Conservation (phyloP, 2,797 vertebrate species). For the Fundulus diaphanus region DNA sequence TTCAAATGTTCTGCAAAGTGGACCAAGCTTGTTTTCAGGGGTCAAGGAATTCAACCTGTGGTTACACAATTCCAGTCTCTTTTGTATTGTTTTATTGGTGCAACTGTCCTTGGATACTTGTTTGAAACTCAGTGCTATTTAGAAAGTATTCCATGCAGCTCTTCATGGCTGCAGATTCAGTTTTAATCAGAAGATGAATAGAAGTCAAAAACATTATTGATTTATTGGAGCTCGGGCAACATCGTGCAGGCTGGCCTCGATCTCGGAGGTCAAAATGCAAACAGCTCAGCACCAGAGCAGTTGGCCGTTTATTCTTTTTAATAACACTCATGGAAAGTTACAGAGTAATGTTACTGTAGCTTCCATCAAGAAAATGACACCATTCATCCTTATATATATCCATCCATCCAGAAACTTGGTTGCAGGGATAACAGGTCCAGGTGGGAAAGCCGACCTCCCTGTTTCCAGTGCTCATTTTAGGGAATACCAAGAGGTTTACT, state of each 20-base stretch:
- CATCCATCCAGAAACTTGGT: neutral
- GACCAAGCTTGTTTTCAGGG: neutral
- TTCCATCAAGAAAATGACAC: neutral
- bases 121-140: constrained; percentile 39
- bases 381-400: neutral
- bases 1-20: neutral
- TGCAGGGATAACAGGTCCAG: neutral
- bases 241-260: constrained; percentile 22
- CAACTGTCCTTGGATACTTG: constrained; percentile 41
- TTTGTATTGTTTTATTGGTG: constrained; percentile 18
- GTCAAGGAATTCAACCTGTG: neutral
- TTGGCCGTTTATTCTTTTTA: constrained; percentile 14
- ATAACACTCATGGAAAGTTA: neutral
- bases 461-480: neutral
- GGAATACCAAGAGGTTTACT: neutral
- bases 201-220: constrained; percentile 42
- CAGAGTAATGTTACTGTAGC: neutral
- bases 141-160: constrained; percentile 27
- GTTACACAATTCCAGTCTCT: neutral
- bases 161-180: constrained; percentile 16
- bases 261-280: constrained; percentile 29
- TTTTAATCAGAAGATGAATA: constrained; percentile 14
- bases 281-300: constrained; percentile 7
- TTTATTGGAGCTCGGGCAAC: constrained; percentile 30
- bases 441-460: neutral